These are phyloP conservation scores for Polypedilum vanderplanki DNA, from an alignment of 1,140 invertebrate species.

Conservation along the genomic window DNA sequence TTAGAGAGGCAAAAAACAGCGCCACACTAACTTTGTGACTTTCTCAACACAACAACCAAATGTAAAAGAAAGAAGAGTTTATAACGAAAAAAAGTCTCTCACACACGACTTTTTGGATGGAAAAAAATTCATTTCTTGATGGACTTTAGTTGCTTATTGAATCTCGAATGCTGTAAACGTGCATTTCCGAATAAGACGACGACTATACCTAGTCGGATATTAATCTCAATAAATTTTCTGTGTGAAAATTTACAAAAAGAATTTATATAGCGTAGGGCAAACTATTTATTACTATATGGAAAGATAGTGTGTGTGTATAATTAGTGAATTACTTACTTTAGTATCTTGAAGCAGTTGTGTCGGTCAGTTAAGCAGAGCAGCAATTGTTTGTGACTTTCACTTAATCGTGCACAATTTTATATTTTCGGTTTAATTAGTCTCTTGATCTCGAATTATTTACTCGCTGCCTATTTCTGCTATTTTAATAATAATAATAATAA, in stretches of 20 bases:
- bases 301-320: neutral
- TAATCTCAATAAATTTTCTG: neutral
- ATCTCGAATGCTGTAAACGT: neutral
- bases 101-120: slow-evolving; percentile 16
- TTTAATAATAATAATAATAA: too few species aligned
- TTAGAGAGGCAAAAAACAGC: slow-evolving; percentile 11
- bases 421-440: too few species aligned
- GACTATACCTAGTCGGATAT: too few species aligned
- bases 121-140: neutral
- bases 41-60: neutral
- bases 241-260: neutral
- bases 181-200: neutral
- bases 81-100: slow-evolving; percentile 18
- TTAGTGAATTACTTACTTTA: neutral
- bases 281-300: neutral
- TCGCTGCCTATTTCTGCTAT: too few species aligned
- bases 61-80: neutral
- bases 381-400: slow-evolving; percentile 1
- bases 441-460: too few species aligned
- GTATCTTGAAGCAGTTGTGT: neutral
- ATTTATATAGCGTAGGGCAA: neutral
- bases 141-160: slow-evolving; percentile 4
- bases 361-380: slow-evolving; percentile 8
- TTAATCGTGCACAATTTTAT: neutral
- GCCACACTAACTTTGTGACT: slow-evolving; percentile 1